Percentiles rank a stretch among this genome's conserved stretches.
These are phyloP conservation scores for Scytalopus superciliaris DNA, from an alignment of 2,113 vertebrate genomes.

Conservation along the genomic window DNA sequence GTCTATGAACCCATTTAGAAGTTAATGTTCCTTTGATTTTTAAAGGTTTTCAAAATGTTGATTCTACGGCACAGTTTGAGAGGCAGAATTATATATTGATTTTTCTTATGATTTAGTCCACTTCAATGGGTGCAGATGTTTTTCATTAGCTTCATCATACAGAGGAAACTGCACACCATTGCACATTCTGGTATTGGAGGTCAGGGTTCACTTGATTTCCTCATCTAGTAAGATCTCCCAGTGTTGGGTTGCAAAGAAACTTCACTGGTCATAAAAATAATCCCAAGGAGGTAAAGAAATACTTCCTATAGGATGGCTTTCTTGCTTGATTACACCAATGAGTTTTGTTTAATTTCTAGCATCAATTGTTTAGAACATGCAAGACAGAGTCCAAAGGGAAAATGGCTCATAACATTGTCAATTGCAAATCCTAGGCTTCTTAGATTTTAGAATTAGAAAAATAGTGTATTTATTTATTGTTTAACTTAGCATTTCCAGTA, in stretches of 20 bases:
- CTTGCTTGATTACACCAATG: not conserved
- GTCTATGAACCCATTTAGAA: not conserved
- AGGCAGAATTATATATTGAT: not conserved
- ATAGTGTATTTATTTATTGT: not conserved
- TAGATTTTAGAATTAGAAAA: not conserved
- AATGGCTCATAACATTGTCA: not conserved
- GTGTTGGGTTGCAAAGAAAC: not conserved
- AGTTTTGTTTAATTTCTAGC: not conserved
- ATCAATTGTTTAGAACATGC: not conserved
- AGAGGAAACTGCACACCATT: not conserved
- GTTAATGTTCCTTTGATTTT: not conserved
- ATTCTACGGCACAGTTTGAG: not conserved
- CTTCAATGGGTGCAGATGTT: not conserved
- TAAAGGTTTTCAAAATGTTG: not conserved
- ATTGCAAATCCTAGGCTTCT: not conserved
- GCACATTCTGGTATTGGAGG: not conserved
- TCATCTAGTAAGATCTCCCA: not conserved
- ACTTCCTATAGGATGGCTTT: not conserved
- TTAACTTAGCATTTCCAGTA: not conserved
- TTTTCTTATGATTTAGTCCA: not conserved
- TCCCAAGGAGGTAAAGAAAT: not conserved
- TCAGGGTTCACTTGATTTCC: not conserved
- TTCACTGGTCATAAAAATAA: not conserved
- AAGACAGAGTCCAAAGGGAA: not conserved
- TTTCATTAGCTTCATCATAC: not conserved